Base-by-base conservation (phyloP, 2,888 invertebrate genomes). In the Laspeyria flexula region DNA sequence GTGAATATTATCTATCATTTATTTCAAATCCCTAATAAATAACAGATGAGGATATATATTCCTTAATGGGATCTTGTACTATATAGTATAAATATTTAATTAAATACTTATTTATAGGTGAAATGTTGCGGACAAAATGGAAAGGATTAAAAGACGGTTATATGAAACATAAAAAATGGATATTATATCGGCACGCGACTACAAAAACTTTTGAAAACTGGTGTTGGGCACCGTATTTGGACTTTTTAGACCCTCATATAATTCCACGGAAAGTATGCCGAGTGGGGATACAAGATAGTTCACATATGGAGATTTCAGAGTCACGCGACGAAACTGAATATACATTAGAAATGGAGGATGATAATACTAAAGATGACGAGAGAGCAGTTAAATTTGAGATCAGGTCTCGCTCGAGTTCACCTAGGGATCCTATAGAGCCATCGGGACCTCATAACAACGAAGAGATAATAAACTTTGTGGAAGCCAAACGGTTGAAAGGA, bases 61-160 rank as follows among this genome's bases (percentile, higher is more conserved):
- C n/a, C n/a, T n/a, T n/a, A n/a, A n/a, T n/a, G n/a, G n/a, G n/a
- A n/a, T n/a, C n/a, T n/a, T n/a, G n/a, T n/a, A n/a, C n/a, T n/a
- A n/a, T n/a, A n/a, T n/a, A n/a, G n/a, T n/a, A n/a, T n/a, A n/a
- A n/a, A n/a, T n/a, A n/a, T n/a, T n/a, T n/a, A n/a, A n/a, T n/a
- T n/a, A n/a, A n/a, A n/a, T n/a, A n/a, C 21, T 6, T 33, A 9
- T 31, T 43, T 45, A 27, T 33, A 63, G 60, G 43, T 46, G 53
- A 51, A 9, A 16, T 13, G 0, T 11, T 54, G 5, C 42, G 38
- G n/a, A 46, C 13, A 5, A 53, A 53, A 50, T 55, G 53, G 59
- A 59, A 55, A 43, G 50, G 41, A 2, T 35, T 55, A 29, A 59
- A 43, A 46, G 50, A 63, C 34, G 42, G 39, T 12, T 56, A 43